Percentiles rank a stretch among this genome's conserved stretches.
Conservation (phyloP, 2,797 vertebrate genomes). For the Sparus aurata region DNA sequence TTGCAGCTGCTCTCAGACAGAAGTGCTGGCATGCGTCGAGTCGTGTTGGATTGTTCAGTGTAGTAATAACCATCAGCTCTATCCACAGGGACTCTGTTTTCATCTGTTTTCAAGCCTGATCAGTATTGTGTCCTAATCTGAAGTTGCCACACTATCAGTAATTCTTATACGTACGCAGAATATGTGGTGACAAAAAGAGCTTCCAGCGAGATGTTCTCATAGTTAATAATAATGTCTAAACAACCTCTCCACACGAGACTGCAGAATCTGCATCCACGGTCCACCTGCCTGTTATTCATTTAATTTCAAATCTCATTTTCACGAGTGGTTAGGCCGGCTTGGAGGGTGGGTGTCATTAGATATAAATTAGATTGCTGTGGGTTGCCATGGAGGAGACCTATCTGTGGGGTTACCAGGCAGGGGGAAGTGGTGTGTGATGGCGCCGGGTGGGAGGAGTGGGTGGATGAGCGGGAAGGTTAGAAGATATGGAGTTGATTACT, state of each 20-base stretch:
- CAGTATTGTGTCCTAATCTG: not conserved
- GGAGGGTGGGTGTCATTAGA: slow-evolving; percentile 71
- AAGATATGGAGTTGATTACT: slow-evolving; percentile 83
- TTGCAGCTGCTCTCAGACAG: slow-evolving; percentile 1
- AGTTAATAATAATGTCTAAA: slow-evolving; percentile 28
- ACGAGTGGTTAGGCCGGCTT: slow-evolving; percentile 59
- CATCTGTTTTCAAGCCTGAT: not conserved
- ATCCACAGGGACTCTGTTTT: not conserved
- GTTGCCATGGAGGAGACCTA: slow-evolving; percentile 72
- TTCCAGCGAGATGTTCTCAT: slow-evolving; percentile 10
- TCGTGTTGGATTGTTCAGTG: not conserved
- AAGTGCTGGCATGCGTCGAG: not conserved
- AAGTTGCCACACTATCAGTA: slow-evolving; percentile 6
- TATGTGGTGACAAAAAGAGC: not conserved
- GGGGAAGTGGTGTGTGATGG: slow-evolving; percentile 59
- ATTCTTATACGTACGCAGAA: not conserved
- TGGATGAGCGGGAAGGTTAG: slow-evolving; percentile 70
- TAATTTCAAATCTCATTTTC: slow-evolving; percentile 68
- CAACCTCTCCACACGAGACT: slow-evolving; percentile 10
- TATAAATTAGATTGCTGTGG: slow-evolving; percentile 74
- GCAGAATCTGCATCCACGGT: slow-evolving; percentile 29
- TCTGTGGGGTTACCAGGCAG: slow-evolving; percentile 71
- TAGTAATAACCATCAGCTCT: not conserved
- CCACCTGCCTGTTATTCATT: slow-evolving; percentile 65
- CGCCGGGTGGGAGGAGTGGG: slow-evolving; percentile 73